Evolutionary conservation across 2,888 invertebrate species (phyloP).

Genomic region (Trachelus iudaicus): DNA sequence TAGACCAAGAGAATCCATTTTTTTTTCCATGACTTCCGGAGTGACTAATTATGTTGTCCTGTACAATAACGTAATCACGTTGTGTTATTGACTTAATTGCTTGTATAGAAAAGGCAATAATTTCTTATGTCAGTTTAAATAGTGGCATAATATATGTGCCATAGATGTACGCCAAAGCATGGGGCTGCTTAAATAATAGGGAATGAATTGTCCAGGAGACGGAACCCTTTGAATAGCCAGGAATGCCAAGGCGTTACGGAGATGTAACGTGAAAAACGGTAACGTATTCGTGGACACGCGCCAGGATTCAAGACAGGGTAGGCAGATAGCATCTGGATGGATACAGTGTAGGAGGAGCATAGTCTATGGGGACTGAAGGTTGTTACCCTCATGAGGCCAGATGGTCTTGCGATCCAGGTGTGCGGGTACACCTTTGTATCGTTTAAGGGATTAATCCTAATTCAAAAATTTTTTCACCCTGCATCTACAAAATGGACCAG

Average conservation of each 20-base stretch:
- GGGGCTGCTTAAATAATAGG: background rate
- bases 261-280: slow-evolving; percentile 11
- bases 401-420: slow-evolving; percentile 36
- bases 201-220: background rate
- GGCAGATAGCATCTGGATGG: slow-evolving; percentile 3
- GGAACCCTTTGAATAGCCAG: background rate
- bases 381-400: slow-evolving; percentile 27
- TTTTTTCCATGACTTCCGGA: slow-evolving; percentile 25
- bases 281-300: slow-evolving; percentile 39
- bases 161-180: background rate
- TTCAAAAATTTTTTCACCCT: slow-evolving; percentile 4
- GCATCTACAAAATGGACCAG: background rate
- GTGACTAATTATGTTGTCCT: slow-evolving; percentile 33
- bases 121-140: background rate
- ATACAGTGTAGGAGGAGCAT: slow-evolving; percentile 4
- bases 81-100: slow-evolving; percentile 40
- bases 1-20: slow-evolving; percentile 7
- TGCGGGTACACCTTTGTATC: slow-evolving; percentile 11
- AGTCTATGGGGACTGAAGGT: slow-evolving; percentile 16
- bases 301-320: slow-evolving; percentile 25
- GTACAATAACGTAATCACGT: slow-evolving; percentile 31
- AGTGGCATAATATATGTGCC: background rate
- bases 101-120: background rate
- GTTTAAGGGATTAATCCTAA: slow-evolving; percentile 31
- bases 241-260: background rate